A percentile compares a stretch with the other conserved stretches of the same genome.
phyloP scores from a whole-genome alignment of 2,113 vertebrate species.

The Pitta sordida region DNA sequence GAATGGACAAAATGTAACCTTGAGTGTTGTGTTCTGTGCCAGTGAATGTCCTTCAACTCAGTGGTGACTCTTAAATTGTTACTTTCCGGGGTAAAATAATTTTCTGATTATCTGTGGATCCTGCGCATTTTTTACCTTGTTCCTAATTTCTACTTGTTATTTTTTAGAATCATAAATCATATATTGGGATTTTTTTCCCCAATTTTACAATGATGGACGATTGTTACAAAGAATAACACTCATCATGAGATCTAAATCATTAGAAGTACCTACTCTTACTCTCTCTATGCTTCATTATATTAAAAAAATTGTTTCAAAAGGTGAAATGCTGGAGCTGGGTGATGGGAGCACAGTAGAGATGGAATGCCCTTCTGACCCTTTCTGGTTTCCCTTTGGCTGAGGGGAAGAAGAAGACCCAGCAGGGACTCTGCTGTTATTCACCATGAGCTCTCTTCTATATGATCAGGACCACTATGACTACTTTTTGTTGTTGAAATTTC shows the following conservation, averaged over 20 bases:
- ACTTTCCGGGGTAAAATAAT: neutral
- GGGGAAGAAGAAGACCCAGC: neutral
- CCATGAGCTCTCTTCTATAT: neutral
- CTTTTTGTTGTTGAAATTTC: neutral
- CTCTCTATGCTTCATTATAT: neutral
- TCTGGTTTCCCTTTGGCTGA: neutral
- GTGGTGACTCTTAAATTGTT: neutral
- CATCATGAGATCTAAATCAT: neutral
- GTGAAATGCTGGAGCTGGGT: neutral
- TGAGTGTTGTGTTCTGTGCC: neutral
- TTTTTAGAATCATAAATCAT: neutral
- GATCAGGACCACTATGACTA: neutral
- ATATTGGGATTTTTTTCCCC: neutral
- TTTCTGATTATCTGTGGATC: neutral
- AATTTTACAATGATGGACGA: neutral
- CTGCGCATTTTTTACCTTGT: neutral
- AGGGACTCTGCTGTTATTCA: neutral
- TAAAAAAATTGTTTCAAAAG: neutral
- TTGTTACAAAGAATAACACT: neutral
- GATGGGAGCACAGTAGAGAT: neutral
- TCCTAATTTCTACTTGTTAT: neutral
- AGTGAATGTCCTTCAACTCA: neutral
- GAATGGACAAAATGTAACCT: neutral
- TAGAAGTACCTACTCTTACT: neutral
- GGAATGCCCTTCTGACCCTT: neutral